These are phyloP conservation scores for Peromyscus leucopus DNA, from an alignment of 2,113 vertebrate species.

Conservation along the genomic window DNA sequence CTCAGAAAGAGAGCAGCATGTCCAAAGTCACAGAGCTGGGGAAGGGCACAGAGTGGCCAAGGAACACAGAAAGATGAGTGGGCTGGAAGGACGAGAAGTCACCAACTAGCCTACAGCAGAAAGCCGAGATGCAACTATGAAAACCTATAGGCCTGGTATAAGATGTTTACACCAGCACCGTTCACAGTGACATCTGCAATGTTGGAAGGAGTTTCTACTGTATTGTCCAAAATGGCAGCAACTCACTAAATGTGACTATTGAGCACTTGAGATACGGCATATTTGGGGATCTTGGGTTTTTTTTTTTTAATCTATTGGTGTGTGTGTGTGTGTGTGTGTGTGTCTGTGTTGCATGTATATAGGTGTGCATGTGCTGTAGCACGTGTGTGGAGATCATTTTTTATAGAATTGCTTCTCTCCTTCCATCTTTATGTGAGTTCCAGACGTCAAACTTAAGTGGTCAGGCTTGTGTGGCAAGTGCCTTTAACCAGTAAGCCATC, in stretches of 20 bases:
- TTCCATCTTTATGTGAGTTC: not conserved
- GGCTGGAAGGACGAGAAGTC: not conserved
- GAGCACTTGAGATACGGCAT: not conserved
- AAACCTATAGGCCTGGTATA: not conserved
- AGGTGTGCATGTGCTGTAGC: not conserved
- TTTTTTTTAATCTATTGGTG: not conserved
- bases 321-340: not conserved
- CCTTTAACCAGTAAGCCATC: not conserved
- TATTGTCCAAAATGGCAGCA: not conserved
- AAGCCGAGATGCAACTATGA: not conserved
- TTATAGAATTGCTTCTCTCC: not conserved
- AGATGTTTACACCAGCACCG: not conserved
- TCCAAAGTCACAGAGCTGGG: not conserved
- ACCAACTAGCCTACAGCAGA: slow-evolving; percentile 13
- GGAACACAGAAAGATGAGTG: not conserved
- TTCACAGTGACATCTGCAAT: not conserved
- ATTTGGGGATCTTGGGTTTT: not conserved
- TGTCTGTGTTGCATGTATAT: not conserved
- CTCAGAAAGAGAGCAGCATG: not conserved
- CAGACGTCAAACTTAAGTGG: not conserved
- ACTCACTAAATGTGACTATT: not conserved
- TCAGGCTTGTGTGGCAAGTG: not conserved
- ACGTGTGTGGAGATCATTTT: not conserved
- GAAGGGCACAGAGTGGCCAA: not conserved
- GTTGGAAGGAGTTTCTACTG: not conserved